Conservation (phyloP, 2,888 invertebrate species). For the Morpho achilles region DNA sequence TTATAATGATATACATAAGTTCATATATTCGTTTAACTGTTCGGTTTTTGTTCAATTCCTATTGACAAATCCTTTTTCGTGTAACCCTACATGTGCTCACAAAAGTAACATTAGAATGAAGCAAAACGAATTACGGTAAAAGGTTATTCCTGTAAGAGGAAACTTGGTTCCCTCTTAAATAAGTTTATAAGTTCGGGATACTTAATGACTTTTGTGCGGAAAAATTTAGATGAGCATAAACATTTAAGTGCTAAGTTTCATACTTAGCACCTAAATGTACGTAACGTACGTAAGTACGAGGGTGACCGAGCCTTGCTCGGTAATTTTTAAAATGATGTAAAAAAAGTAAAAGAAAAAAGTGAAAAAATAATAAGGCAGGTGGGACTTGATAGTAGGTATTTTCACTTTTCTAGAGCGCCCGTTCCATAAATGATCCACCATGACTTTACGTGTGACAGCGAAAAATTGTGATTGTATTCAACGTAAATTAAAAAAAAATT, state of each 20-base stretch:
- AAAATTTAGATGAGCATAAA: conserved; percentile 4
- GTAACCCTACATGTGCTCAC: background rate
- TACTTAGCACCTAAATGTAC: too few species aligned
- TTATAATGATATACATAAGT: background rate
- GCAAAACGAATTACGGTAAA: conserved; percentile 26
- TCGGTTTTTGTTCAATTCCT: background rate
- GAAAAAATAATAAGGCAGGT: too few species aligned
- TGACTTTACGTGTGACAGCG: too few species aligned
- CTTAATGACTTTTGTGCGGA: conserved; percentile 1
- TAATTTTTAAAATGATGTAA: too few species aligned
- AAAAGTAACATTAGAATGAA: conserved; percentile 17
- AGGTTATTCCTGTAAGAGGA: conserved; percentile 27
- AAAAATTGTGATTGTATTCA: too few species aligned
- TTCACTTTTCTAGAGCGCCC: too few species aligned
- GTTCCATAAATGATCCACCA: too few species aligned
- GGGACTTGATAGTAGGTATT: too few species aligned
- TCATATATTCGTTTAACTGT: background rate
- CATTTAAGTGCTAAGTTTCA: background rate
- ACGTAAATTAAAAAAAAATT: too few species aligned
- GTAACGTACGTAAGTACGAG: too few species aligned
- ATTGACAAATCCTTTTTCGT: background rate
- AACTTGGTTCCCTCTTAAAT: conserved; percentile 14
- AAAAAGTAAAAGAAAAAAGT: too few species aligned
- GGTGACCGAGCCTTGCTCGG: too few species aligned
- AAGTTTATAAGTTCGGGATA: conserved; percentile 6